Evolutionary conservation across 1,140 invertebrate species (phyloP).

Genomic region (Phthorimaea operculella): DNA sequence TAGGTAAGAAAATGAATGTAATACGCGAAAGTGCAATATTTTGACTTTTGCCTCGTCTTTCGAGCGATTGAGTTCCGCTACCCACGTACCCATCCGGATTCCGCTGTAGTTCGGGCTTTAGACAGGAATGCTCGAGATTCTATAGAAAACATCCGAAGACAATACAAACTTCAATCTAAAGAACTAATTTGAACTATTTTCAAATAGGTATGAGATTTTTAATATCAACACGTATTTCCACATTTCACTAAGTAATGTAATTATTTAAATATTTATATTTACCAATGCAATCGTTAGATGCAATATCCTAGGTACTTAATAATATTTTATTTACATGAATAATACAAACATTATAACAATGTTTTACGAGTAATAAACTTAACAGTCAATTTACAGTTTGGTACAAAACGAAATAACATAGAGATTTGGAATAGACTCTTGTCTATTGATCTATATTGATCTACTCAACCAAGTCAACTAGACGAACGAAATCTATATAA

Average conservation of each 20-base stretch:
- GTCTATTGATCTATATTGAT: slow-evolving; percentile 20
- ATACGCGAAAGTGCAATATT: too few relatives aligned
- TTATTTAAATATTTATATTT: slow-evolving; percentile 39
- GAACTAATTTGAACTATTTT: slow-evolving; percentile 59
- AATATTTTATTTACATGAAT: slow-evolving; percentile 60
- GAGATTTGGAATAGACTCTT: slow-evolving; percentile 20
- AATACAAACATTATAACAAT: slow-evolving; percentile 65
- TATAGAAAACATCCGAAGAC: slow-evolving; percentile 27
- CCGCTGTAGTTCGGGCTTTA: too few relatives aligned
- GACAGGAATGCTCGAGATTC: slow-evolving; percentile 44
- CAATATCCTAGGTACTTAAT: slow-evolving; percentile 53
- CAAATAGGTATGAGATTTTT: slow-evolving; percentile 29
- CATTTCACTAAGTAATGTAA: slow-evolving; percentile 39
- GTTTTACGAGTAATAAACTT: slow-evolving; percentile 52
- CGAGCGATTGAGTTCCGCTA: too few relatives aligned
- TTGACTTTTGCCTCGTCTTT: too few relatives aligned
- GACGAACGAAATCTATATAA: too few relatives aligned
- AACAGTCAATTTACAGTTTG: slow-evolving; percentile 57
- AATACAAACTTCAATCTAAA: slow-evolving; percentile 38
- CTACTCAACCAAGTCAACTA: too few relatives aligned
- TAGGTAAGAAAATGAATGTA: too few relatives aligned
- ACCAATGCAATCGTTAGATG: slow-evolving; percentile 35
- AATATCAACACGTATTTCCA: slow-evolving; percentile 34
- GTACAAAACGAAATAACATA: slow-evolving; percentile 59
- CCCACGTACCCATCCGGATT: too few relatives aligned